phyloP scores from a whole-genome alignment of 2,888 invertebrate species.

The Drosophila paramelanica region DNA sequence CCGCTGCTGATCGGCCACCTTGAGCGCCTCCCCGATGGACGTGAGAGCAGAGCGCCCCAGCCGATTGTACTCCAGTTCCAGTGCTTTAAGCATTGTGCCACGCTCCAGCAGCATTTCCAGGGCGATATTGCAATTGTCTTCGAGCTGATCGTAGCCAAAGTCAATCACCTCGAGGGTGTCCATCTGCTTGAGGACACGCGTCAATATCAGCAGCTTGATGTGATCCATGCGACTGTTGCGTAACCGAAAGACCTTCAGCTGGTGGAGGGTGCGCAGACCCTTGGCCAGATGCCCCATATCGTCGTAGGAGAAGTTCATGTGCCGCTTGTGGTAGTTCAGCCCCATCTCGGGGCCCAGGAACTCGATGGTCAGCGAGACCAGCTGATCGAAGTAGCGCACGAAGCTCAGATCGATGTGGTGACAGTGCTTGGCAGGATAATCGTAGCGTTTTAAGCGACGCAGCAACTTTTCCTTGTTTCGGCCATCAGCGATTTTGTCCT shows the following conservation, averaged over 20 bases:
- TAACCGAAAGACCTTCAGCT: constrained; percentile 72
- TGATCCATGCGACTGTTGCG: constrained; percentile 79
- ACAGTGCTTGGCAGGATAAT: constrained; percentile 77
- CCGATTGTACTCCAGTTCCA: constrained; percentile 76
- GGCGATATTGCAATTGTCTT: constrained; percentile 68
- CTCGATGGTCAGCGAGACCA: constrained; percentile 71
- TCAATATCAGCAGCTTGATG: constrained; percentile 66
- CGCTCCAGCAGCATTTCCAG: constrained; percentile 64
- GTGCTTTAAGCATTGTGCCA: constrained; percentile 42
- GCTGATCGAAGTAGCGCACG: constrained; percentile 64
- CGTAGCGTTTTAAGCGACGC: constrained; percentile 37
- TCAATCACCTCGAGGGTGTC: constrained; percentile 69
- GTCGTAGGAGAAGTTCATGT: constrained; percentile 75
- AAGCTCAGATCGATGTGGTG: constrained; percentile 80
- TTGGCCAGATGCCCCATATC: constrained; percentile 72
- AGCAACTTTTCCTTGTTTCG: constrained; percentile 64
- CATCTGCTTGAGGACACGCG: constrained; percentile 57
- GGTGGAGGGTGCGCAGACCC: constrained; percentile 57
- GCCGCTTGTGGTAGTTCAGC: constrained; percentile 70
- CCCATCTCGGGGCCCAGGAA: constrained; percentile 75
- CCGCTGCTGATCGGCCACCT: too few relatives aligned
- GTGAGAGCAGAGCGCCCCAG: constrained; percentile 45
- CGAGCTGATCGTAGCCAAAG: constrained; percentile 74
- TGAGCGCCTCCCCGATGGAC: constrained; percentile 40
- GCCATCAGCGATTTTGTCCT: constrained; percentile 50